Evolutionary conservation across 1,140 invertebrate species (phyloP).

Genomic region (Eumeta japonica): DNA sequence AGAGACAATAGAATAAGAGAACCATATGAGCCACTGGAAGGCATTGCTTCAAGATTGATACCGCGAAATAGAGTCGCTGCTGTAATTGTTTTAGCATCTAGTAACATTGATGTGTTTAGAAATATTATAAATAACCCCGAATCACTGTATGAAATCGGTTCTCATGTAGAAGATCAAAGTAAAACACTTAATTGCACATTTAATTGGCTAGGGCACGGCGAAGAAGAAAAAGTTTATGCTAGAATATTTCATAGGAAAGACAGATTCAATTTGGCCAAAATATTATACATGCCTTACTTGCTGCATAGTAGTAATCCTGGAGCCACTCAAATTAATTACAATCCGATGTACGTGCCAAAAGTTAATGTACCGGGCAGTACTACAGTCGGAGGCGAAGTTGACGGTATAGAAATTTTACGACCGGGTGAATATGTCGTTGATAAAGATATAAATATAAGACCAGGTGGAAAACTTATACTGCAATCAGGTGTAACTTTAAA

Average conservation of each 20-base stretch:
- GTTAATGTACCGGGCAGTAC: conserved; percentile 69
- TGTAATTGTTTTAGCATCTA: conserved; percentile 84
- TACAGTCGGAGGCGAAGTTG: conserved; percentile 83
- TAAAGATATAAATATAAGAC: conserved; percentile 87
- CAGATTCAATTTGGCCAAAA: conserved; percentile 87
- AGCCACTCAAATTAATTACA: conserved; percentile 71
- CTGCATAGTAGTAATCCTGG: conserved; percentile 81
- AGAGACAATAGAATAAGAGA: conserved; percentile 85
- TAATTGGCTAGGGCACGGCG: conserved; percentile 87
- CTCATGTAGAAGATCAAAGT: conserved; percentile 91
- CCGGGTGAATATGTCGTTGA: conserved; percentile 82
- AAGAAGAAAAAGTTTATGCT: conserved; percentile 76
- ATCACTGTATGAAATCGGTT: conserved; percentile 91
- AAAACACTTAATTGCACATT: conserved; percentile 89
- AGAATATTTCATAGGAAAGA: conserved; percentile 87
- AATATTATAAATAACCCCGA: conserved; percentile 92
- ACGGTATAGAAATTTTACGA: conserved; percentile 76
- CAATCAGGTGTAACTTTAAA: conserved; percentile 83
- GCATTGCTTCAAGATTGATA: conserved; percentile 67
- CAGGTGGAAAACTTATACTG: conserved; percentile 82
- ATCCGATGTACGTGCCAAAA: conserved; percentile 72
- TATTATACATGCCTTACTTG: conserved; percentile 82
- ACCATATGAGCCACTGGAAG: conserved; percentile 71
- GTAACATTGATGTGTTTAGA: conserved; percentile 84
- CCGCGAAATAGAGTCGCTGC: conserved; percentile 87